Percentiles rank a stretch among this genome's conserved stretches.
These are phyloP conservation scores for Caenorhabditis briggsae DNA, from an alignment of 1,140 invertebrate species.

Conservation along the genomic window DNA sequence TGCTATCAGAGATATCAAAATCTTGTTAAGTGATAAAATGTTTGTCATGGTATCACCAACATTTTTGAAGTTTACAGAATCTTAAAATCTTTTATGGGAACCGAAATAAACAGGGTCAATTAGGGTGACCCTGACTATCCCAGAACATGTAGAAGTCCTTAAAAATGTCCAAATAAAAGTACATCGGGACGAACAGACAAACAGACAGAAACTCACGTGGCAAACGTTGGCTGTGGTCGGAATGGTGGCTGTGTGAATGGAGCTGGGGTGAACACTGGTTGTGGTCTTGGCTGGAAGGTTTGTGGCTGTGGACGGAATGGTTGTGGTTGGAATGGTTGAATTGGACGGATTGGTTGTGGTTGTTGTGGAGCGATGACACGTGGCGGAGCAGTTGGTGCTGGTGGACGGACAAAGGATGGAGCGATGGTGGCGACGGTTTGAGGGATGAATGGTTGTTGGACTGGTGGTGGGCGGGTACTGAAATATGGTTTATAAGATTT, in stretches of 20 bases:
- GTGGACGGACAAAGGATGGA: conserved; percentile 60
- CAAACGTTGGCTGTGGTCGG: conserved; percentile 58
- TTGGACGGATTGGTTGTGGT: conserved; percentile 57
- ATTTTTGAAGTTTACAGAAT: too few relatives aligned
- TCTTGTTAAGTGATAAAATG: too few relatives aligned
- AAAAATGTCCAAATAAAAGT: too few relatives aligned
- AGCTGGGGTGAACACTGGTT: conserved; percentile 57
- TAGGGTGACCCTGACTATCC: too few relatives aligned
- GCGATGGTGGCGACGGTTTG: conserved; percentile 61
- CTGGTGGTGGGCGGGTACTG: background rate
- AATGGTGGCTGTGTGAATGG: conserved; percentile 56
- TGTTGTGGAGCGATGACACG: conserved; percentile 60
- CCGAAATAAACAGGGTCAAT: too few relatives aligned
- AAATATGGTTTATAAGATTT: background rate
- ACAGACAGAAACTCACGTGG: conserved; percentile 61
- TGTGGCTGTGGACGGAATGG: conserved; percentile 50
- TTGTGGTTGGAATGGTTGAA: conserved; percentile 63
- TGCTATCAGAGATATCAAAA: too few relatives aligned
- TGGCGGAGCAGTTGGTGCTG: conserved; percentile 48
- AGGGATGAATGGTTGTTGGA: conserved; percentile 14
- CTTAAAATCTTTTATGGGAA: too few relatives aligned
- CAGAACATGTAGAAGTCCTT: too few relatives aligned
- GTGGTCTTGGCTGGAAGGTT: conserved; percentile 59
- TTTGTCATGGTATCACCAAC: too few relatives aligned
- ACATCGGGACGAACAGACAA: background rate